These are phyloP conservation scores for Tetramorium simillimum DNA, from an alignment of 1,140 invertebrate genomes.

Conservation along the genomic window DNA sequence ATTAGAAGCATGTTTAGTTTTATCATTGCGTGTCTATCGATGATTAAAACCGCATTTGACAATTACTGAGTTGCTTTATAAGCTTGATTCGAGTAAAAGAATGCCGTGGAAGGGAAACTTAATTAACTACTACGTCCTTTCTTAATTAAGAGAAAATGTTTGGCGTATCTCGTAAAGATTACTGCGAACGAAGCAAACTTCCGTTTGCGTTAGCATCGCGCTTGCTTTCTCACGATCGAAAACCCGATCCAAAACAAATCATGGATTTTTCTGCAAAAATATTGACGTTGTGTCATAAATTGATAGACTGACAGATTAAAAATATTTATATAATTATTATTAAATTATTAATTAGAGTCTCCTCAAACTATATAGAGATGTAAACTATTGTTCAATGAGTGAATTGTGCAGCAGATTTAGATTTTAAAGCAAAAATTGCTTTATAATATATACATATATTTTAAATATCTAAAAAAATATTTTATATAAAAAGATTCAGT, in stretches of 20 bases:
- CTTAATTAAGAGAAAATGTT: slow-evolving; percentile 81
- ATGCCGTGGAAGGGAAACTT: slow-evolving; percentile 71
- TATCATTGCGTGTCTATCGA: slow-evolving; percentile 9
- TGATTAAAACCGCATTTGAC: slow-evolving; percentile 5
- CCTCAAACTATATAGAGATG: background rate
- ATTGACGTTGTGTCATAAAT: background rate
- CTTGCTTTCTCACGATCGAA: slow-evolving; percentile 74
- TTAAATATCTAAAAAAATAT: background rate
- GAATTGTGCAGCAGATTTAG: background rate
- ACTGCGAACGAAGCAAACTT: slow-evolving; percentile 69
- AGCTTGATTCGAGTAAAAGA: slow-evolving; percentile 39
- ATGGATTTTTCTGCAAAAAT: slow-evolving; percentile 52
- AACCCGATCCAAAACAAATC: slow-evolving; percentile 70
- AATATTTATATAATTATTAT: background rate
- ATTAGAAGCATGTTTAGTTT: background rate
- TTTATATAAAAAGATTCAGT: background rate
- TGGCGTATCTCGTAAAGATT: slow-evolving; percentile 73
- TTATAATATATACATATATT: background rate
- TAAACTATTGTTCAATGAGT: background rate
- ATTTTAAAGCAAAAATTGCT: background rate
- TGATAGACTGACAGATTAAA: background rate
- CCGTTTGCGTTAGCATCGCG: slow-evolving; percentile 66
- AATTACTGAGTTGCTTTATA: slow-evolving; percentile 30
- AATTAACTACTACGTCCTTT: slow-evolving; percentile 76
- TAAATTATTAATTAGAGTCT: background rate